Percentiles rank a stretch among this genome's conserved stretches.
These are phyloP conservation scores for Ovis canadensis DNA, from an alignment of 2,113 vertebrate genomes.

Conservation along the genomic window DNA sequence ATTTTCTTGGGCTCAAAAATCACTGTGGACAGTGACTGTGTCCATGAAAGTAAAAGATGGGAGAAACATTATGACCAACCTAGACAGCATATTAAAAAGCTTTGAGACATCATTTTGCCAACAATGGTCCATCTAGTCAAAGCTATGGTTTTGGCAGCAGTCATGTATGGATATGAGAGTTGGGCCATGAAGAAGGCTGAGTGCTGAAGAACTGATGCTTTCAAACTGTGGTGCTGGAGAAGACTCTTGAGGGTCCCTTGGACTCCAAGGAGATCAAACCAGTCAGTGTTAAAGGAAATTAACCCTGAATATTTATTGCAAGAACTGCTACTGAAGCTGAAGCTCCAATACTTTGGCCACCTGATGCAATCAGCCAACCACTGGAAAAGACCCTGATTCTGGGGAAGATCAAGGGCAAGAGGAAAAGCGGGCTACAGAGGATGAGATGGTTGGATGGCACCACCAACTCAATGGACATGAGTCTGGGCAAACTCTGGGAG, in stretches of 20 bases:
- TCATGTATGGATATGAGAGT: not conserved
- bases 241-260: not conserved
- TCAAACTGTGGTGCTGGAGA: not conserved
- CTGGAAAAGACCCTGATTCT: not conserved
- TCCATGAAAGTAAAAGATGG: not conserved
- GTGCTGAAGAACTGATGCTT: not conserved
- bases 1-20: not conserved
- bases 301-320: not conserved
- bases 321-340: not conserved
- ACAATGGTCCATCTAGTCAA: not conserved
- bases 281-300: not conserved
- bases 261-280: not conserved
- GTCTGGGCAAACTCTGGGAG: not conserved
- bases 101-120: not conserved
- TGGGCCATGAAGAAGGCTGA: not conserved
- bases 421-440: not conserved
- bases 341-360: not conserved
- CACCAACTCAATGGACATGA: not conserved
- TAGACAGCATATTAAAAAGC: not conserved
- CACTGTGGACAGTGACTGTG: not conserved
- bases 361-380: not conserved
- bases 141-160: not conserved
- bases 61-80: not conserved
- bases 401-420: not conserved
- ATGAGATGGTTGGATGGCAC: not conserved